Base-by-base conservation (phyloP, 2,888 invertebrate genomes). In the Neoascia interrupta region DNA sequence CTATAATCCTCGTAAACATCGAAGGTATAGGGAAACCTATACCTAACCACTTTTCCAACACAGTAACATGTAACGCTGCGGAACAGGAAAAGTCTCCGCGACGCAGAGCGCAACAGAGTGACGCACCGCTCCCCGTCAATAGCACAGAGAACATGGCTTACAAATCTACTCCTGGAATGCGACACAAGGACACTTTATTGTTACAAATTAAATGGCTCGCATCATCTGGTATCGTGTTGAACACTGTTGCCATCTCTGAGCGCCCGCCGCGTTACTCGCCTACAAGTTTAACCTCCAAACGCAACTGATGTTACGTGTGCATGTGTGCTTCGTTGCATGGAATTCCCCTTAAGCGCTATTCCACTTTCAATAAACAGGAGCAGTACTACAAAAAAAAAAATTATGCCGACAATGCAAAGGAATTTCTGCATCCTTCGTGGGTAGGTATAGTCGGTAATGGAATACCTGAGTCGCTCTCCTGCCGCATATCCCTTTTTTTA, bases 101-200 rank as follows among this genome's bases (percentile, higher is more conserved):
- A 31, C 10, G n/a, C n/a, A n/a, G n/a, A n/a, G n/a, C n/a, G n/a
- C 31, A 6, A 31, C 31, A 8, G 31, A 31, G n/a, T n/a, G n/a
- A n/a, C n/a, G n/a, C n/a, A n/a, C n/a, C 31, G 8, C 10, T 31
- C 31, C 31, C 31, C n/a, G 31, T 31, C 8, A 6, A n/a, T 31
- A n/a, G 10, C 8, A 31, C 31, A 31, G n/a, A 15, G 13, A 23
- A 16, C 21, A 56, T 11, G 43, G 21, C 37, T 39, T 43, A 63
- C 51, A 63, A 73, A 64, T 41, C 49, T 43, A 36, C 64, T 31
- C 19, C 36, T 49, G 58, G 21, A 37, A 73, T 53, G 45, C 53
- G 66, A 54, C 45, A 54, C 60, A 76, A 76, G 76, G 70, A 76
- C 54, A 47, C 60, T 66, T 66, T 58, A 76, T 76, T 76, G 76